These are phyloP conservation scores for Drosophila neonasuta DNA, from an alignment of 2,888 invertebrate genomes.

Conservation along the genomic window DNA sequence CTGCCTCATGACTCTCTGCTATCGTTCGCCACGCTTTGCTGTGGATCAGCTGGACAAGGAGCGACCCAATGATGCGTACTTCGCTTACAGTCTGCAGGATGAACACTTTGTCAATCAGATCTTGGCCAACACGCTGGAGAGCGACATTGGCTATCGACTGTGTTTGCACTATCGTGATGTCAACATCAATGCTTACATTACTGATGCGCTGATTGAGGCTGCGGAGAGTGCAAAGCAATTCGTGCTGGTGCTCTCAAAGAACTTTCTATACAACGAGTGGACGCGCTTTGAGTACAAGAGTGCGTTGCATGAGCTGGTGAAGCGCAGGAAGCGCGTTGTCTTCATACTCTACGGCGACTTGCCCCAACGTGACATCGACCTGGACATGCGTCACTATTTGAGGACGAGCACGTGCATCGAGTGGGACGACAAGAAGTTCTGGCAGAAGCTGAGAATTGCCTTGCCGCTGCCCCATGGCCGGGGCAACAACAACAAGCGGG, in stretches of 20 bases:
- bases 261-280: constrained; percentile 98
- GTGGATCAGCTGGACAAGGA: constrained; percentile 86
- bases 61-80: constrained; percentile 94
- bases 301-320: constrained; percentile 94
- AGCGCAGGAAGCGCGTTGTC: constrained; percentile 92
- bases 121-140: constrained; percentile 93
- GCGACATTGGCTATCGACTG: constrained; percentile 91
- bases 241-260: constrained; percentile 94
- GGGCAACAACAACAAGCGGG: constrained; percentile 76
- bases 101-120: constrained; percentile 95
- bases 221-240: constrained; percentile 95
- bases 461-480: constrained; percentile 86
- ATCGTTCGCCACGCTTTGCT: constrained; percentile 88
- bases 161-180: constrained; percentile 96
- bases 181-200: constrained; percentile 93
- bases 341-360: constrained; percentile 95
- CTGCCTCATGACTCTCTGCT: constrained; percentile 93
- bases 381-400: constrained; percentile 93
- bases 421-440: constrained; percentile 97
- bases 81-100: constrained; percentile 96
- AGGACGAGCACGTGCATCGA: constrained; percentile 95
- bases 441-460: constrained; percentile 96
- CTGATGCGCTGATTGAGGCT: constrained; percentile 95
- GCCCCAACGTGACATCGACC: constrained; percentile 93
- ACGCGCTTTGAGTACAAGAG: constrained; percentile 96